Conservation (phyloP, 2,888 invertebrate species). For the Hypsopygia costalis region DNA sequence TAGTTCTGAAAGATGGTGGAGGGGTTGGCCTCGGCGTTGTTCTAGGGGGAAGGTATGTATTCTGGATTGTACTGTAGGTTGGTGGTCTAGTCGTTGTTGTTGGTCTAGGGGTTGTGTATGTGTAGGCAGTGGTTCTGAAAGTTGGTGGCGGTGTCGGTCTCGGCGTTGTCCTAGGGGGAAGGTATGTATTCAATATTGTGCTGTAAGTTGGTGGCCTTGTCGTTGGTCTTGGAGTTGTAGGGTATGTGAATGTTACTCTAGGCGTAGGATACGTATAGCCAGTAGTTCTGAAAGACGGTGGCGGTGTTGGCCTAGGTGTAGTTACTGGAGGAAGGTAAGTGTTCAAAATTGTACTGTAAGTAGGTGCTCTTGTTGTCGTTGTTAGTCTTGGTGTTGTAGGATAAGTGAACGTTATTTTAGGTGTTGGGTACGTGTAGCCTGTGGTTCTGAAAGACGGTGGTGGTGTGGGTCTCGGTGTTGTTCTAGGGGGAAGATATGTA, state of each 20-base stretch:
- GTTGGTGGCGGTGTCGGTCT: slow-evolving; percentile 14
- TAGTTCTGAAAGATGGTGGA: slow-evolving; percentile 10
- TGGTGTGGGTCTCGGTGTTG: slow-evolving; percentile 23
- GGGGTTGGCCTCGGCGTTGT: slow-evolving; percentile 11
- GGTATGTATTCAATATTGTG: slow-evolving; percentile 10
- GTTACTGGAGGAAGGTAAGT: neutral
- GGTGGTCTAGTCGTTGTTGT: slow-evolving; percentile 10
- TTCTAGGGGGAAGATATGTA: neutral
- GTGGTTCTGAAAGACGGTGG: slow-evolving; percentile 33
- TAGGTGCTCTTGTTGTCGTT: slow-evolving; percentile 5
- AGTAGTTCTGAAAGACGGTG: slow-evolving; percentile 7
- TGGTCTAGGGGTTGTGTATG: neutral
- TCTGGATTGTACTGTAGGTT: slow-evolving; percentile 22
- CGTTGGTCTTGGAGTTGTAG: slow-evolving; percentile 3
- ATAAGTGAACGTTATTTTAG: slow-evolving; percentile 28
- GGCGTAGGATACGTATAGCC: slow-evolving; percentile 10
- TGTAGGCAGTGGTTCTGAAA: neutral
- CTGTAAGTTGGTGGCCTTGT: slow-evolving; percentile 13
- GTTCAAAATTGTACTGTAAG: neutral
- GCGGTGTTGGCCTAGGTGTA: slow-evolving; percentile 6
- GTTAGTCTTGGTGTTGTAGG: neutral
- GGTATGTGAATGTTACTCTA: slow-evolving; percentile 13
- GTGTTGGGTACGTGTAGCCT: slow-evolving; percentile 46
- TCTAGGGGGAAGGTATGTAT: slow-evolving; percentile 13
- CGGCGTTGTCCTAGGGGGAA: slow-evolving; percentile 23